Evolutionary conservation across 1,140 invertebrate genomes (phyloP).

Genomic region (Arion vulgaris): DNA sequence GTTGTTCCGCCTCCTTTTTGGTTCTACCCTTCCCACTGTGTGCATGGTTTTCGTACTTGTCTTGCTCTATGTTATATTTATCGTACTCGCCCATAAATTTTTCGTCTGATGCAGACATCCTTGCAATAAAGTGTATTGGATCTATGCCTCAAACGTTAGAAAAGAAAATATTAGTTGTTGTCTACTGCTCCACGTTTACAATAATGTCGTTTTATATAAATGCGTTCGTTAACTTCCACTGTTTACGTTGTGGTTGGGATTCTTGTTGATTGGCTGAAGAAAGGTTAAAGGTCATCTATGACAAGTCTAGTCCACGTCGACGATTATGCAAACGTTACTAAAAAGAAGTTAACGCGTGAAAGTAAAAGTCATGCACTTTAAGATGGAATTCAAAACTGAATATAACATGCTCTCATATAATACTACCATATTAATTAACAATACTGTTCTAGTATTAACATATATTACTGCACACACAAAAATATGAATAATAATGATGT

Average conservation of each 20-base stretch:
- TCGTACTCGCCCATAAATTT: slow-evolving; percentile 62
- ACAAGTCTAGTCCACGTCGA: neutral
- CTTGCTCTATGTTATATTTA: slow-evolving; percentile 62
- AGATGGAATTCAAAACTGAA: no score
- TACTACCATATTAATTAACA: no score
- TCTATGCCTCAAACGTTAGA: neutral
- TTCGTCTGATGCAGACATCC: slow-evolving; percentile 45
- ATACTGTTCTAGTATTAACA: no score
- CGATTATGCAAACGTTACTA: no score
- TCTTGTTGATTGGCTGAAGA: neutral
- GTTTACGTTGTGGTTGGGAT: no score
- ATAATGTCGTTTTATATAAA: neutral
- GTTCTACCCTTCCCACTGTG: slow-evolving; percentile 67
- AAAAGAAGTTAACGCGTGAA: no score
- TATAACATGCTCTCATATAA: no score
- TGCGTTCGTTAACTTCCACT: no score
- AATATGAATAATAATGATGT: no score
- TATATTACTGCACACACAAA: no score
- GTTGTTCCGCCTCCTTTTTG: slow-evolving; percentile 63
- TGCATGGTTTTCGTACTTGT: slow-evolving; percentile 63
- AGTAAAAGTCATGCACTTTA: no score
- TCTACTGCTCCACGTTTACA: neutral
- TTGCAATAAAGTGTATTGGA: neutral
- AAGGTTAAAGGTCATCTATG: slow-evolving; percentile 6
- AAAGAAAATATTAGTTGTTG: no score